A percentile compares a stretch with the other conserved stretches of the same genome.
These are phyloP conservation scores for Sterrhoptilus dennistouni DNA, from an alignment of 2,113 vertebrate species.

Conservation along the genomic window DNA sequence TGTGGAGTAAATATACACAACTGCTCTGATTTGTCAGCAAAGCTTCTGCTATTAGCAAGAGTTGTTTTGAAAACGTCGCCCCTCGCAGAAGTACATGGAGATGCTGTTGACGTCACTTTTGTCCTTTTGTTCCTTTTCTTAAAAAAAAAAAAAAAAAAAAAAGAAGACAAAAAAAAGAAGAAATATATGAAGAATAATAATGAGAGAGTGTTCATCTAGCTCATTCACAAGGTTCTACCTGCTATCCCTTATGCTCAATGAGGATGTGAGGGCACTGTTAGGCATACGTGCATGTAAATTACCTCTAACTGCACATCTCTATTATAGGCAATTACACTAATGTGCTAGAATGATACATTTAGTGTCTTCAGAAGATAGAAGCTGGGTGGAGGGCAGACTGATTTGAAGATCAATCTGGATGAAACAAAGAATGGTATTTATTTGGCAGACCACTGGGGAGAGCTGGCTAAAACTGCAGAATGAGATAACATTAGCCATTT, in stretches of 20 bases:
- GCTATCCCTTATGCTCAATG: slow-evolving; percentile 60
- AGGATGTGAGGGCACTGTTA: slow-evolving; percentile 60
- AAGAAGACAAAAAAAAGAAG: fast-evolving
- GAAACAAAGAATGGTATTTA: slow-evolving; percentile 66
- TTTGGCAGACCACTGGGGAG: slow-evolving; percentile 62
- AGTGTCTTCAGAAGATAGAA: slow-evolving; percentile 66
- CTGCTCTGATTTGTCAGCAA: not conserved
- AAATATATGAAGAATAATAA: slow-evolving; percentile 38
- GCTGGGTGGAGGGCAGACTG: slow-evolving; percentile 65
- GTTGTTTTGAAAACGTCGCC: not conserved
- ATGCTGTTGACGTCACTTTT: not conserved
- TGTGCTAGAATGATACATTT: slow-evolving; percentile 68
- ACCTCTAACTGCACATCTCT: slow-evolving; percentile 68
- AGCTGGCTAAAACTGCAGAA: slow-evolving; percentile 54
- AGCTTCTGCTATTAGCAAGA: not conserved
- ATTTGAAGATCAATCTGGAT: slow-evolving; percentile 68
- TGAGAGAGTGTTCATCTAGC: slow-evolving; percentile 41
- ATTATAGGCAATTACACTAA: slow-evolving; percentile 69
- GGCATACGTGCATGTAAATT: slow-evolving; percentile 69
- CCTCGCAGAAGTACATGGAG: not conserved
- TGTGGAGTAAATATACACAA: not conserved
- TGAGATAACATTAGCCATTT: slow-evolving; percentile 58
- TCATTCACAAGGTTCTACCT: slow-evolving; percentile 68
- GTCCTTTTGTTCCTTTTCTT: slow-evolving; percentile 9
- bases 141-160: fast-evolving